Evolutionary conservation across 2,888 invertebrate genomes (phyloP).

Genomic region (Cephalotes varians): DNA sequence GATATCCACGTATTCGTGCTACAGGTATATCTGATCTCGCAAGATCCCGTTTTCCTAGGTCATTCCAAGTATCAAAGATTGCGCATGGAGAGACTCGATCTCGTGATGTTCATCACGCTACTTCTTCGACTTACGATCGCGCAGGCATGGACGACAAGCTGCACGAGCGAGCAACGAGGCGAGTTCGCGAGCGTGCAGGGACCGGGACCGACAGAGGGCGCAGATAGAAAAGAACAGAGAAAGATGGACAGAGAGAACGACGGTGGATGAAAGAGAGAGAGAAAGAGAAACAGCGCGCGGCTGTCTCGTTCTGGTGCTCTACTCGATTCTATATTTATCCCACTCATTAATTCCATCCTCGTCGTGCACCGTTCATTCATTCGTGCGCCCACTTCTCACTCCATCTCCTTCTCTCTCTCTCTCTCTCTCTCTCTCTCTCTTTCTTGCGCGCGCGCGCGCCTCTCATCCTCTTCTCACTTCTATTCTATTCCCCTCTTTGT

Average conservation of each 20-base stretch:
- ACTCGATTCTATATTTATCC: slow-evolving; percentile 81
- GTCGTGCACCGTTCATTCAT: slow-evolving; percentile 82
- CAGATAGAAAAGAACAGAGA: slow-evolving; percentile 54
- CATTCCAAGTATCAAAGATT: background rate
- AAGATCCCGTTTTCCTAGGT: background rate
- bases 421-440: slow-evolving; percentile 69
- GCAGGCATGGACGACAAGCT: slow-evolving; percentile 44
- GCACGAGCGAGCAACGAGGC: slow-evolving; percentile 45
- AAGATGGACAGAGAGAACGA: slow-evolving; percentile 49
- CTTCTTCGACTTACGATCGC: slow-evolving; percentile 48
- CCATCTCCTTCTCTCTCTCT: slow-evolving; percentile 65
- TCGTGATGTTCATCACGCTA: slow-evolving; percentile 46
- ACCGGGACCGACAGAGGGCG: slow-evolving; percentile 57
- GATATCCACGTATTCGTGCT: background rate
- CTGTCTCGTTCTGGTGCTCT: slow-evolving; percentile 78
- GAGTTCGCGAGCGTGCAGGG: slow-evolving; percentile 38
- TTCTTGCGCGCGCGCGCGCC: slow-evolving; percentile 56
- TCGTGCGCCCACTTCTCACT: slow-evolving; percentile 73
- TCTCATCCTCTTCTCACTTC: slow-evolving; percentile 39
- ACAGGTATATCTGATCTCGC: background rate
- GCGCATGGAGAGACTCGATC: background rate
- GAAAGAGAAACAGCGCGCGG: slow-evolving; percentile 53
- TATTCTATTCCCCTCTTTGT: slow-evolving; percentile 44
- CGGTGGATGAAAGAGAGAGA: slow-evolving; percentile 50
- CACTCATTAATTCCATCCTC: slow-evolving; percentile 82